Base-by-base conservation (phyloP, 2,113 vertebrate genomes). In the Tupaia chinensis region DNA sequence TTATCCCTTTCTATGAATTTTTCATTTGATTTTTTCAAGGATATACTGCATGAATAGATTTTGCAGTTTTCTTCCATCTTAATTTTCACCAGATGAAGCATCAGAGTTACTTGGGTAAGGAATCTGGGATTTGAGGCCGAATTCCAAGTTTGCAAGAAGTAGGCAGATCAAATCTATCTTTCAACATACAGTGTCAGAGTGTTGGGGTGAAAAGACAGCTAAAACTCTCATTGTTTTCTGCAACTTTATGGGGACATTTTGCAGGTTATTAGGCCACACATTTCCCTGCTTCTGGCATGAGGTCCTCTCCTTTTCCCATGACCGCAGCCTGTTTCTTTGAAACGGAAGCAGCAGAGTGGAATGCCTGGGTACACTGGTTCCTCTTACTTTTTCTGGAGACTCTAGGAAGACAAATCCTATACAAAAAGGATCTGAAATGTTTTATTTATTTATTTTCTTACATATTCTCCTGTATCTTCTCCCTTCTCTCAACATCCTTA, bases 211-310 rank as follows among this genome's bases (percentile, higher is more conserved):
- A 92, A 84, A 16, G 87, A 25, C 12, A 76, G 32, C 25, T 78
- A 54, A 86, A 70, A 54, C 19, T 34, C 88, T 3, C 5, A 58
- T 69, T 81, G 56, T 61, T 13, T 73, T 10, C 29, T 82, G 32
- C 19, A 76, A 2, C 3, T 65, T 72, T 27, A 27, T 32, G n/a
- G 25, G 17, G 13, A 72, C 29, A 79, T 25, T 90, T 95, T 68
- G 32, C 11, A 66, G 61, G n/a, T 76, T 27, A 72, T 78, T 16
- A 77, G 9, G 61, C 58, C 68, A 7, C 34, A 27, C 1, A 12
- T 34, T 44, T 0, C 8, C 17, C 0, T 0, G n/a, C 0, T 7
- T 1, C 9, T 72, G n/a, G 16, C 16, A 61, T 16, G 53, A 68
- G 14, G 16, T 2, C 56, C 1, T n/a, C 72, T 29, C 10, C 17